Evolutionary conservation across 1,140 invertebrate species (phyloP).

Genomic region (Halesus radiatus): DNA sequence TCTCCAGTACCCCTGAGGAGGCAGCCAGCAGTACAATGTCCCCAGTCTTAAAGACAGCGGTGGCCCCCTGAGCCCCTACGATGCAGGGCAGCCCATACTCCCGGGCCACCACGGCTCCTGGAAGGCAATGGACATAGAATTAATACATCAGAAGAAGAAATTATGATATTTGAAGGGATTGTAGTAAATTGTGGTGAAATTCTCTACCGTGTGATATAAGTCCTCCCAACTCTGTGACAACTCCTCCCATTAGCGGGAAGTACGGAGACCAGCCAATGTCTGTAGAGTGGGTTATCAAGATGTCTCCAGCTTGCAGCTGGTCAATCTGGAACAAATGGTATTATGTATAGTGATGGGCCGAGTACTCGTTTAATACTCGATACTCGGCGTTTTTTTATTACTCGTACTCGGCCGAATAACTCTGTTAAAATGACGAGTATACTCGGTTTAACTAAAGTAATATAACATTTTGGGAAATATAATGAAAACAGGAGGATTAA

Average conservation of each 20-base stretch:
- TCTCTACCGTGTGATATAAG: slow-evolving; percentile 85
- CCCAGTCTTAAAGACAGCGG: slow-evolving; percentile 79
- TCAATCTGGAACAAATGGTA: slow-evolving; percentile 60
- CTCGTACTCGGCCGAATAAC: no score
- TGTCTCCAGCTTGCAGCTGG: slow-evolving; percentile 74
- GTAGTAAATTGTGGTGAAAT: slow-evolving; percentile 62
- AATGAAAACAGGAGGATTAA: no score
- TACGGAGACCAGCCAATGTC: slow-evolving; percentile 92
- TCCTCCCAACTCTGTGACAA: slow-evolving; percentile 89
- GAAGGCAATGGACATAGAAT: neutral
- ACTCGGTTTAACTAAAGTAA: no score
- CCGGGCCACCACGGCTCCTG: slow-evolving; percentile 88
- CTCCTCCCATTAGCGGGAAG: slow-evolving; percentile 84
- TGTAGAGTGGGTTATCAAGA: slow-evolving; percentile 84
- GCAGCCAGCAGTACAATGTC: slow-evolving; percentile 68
- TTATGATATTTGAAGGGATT: neutral
- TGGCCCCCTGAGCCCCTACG: slow-evolving; percentile 80
- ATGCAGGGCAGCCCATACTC: slow-evolving; percentile 90
- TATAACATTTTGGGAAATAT: no score
- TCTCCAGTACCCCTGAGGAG: slow-evolving; percentile 59
- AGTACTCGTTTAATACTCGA: no score
- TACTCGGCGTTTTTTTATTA: no score
- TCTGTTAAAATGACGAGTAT: no score
- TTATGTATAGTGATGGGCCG: no score
- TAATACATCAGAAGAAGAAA: no score